Base-by-base conservation (phyloP, 2,888 invertebrate genomes). In the Chrysolina americana region DNA sequence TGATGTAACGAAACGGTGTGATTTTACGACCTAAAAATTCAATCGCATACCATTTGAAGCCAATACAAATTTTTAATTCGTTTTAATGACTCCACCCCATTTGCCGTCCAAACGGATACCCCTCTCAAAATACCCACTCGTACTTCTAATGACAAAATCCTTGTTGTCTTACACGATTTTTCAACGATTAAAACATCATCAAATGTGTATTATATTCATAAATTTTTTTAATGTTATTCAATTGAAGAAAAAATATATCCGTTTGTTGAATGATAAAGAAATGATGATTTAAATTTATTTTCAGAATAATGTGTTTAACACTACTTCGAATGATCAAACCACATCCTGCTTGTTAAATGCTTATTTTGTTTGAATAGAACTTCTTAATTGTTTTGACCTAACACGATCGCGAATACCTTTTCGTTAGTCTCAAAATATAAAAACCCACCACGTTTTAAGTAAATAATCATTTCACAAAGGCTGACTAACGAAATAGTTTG, bases 381-480 rank as follows among this genome's bases (percentile, higher is more conserved):
- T 59, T 11, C 9, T 6, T 59, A 59, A 59, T 59, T 59, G 59
- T 28, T 59, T 59, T 59, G 59, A 59, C 28, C 59, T 59, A 59
- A 23, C 59, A 59, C 59, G 59, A 28, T 59, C 28, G 19, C n/a
- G 59, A n/a, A 36, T 59, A 15, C 44, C 19, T 53, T 53, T 23
- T 53, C 19, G 53, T 17, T 21, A 21, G 53, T 23, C 10, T 53
- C 53, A 21, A 53, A 53, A 53, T 53, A 53, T 21, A 17, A 2
- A 17, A 17, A 17, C 2, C 17, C 0, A 48, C 1, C 15, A 17
- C 17, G 6, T 48, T 48, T 6, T 5, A 48, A 8, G 6, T 47
- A 4, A 47, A n/a, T 47, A 6, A 47, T 47, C 15, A 2, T 13
- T 44, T 44, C 3, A 44, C 15, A 11, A 44, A 44, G 28, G 28